Conservation (phyloP, 2,797 vertebrate genomes). For the Artibeus jamaicensis region DNA sequence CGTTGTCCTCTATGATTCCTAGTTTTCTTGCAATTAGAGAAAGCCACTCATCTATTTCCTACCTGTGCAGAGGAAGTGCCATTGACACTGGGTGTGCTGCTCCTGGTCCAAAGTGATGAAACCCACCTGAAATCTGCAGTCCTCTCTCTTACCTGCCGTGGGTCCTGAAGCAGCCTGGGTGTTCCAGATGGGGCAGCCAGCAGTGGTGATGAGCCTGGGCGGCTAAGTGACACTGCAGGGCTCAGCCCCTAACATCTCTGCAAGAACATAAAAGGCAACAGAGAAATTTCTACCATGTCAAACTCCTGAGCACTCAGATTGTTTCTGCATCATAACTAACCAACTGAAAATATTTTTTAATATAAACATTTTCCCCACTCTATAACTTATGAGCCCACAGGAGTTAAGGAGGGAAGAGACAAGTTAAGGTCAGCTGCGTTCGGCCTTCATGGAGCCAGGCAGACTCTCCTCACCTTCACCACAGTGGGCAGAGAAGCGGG, state of each 20-base stretch:
- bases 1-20: not conserved
- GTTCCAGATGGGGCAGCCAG: not conserved
- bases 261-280: not conserved
- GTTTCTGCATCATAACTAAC: not conserved
- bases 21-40: not conserved
- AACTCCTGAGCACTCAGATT: not conserved
- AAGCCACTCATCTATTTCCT: not conserved
- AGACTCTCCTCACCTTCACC: not conserved
- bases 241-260: not conserved
- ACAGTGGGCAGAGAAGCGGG: not conserved
- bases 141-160: not conserved
- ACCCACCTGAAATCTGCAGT: not conserved
- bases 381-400: not conserved
- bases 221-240: not conserved
- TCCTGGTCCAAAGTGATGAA: not conserved
- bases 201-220: not conserved
- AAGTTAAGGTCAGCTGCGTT: not conserved
- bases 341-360: not conserved
- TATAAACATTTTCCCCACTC: not conserved
- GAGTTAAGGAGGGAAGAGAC: not conserved
- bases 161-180: not conserved
- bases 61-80: not conserved
- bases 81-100: no score
- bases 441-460: not conserved
- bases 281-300: not conserved